Conservation (phyloP, 2,797 vertebrate species). For the Agapornis canus region DNA sequence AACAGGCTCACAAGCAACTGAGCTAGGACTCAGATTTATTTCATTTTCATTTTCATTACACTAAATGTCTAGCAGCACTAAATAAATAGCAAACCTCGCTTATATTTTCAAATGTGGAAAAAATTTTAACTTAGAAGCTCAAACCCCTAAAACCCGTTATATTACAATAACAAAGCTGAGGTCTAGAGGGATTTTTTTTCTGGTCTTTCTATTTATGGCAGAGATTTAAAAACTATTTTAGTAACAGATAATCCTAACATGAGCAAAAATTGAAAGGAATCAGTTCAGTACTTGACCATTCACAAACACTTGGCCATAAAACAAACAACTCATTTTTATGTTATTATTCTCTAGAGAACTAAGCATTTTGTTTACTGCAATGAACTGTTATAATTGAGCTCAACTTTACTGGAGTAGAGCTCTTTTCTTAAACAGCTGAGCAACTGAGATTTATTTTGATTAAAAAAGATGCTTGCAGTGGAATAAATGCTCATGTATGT, state of each 20-base stretch:
- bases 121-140: not conserved
- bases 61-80: not conserved
- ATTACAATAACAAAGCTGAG: not conserved
- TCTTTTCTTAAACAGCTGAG: not conserved
- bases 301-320: slow-evolving; percentile 23
- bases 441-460: not conserved
- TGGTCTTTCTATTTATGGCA: not conserved
- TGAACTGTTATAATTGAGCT: slow-evolving; percentile 34
- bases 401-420: not conserved
- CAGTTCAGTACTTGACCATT: not conserved
- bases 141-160: not conserved
- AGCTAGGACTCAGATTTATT: not conserved
- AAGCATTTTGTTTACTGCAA: slow-evolving; percentile 46
- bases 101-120: not conserved
- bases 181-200: not conserved
- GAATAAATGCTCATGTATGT: not conserved
- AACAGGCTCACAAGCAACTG: not conserved
- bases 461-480: not conserved
- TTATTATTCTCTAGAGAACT: slow-evolving; percentile 36
- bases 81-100: not conserved
- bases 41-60: not conserved
- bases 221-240: not conserved
- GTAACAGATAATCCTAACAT: slow-evolving; percentile 3
- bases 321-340: slow-evolving; percentile 9
- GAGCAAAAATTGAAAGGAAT: slow-evolving; percentile 9